Evolutionary conservation across 2,113 vertebrate species (phyloP).

Genomic region (Tricholaema leucomelas): DNA sequence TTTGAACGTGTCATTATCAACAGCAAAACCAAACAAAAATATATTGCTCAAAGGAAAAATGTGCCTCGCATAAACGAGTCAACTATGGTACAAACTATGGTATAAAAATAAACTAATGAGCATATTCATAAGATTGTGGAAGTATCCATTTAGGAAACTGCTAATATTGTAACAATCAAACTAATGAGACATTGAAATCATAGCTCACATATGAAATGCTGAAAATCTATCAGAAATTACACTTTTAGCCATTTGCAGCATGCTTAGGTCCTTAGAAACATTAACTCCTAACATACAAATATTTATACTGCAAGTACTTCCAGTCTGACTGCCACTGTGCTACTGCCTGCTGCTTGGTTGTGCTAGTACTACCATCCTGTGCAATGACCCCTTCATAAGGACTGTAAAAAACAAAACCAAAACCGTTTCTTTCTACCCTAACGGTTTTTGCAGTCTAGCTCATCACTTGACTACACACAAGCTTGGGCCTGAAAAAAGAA

Average conservation of each 20-base stretch:
- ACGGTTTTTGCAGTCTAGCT: neutral
- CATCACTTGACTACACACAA: neutral
- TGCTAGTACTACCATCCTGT: neutral
- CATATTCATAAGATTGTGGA: slow-evolving; percentile 59
- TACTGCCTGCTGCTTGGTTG: neutral
- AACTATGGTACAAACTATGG: slow-evolving; percentile 39
- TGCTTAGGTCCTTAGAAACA: neutral
- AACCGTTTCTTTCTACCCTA: neutral
- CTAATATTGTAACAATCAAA: slow-evolving; percentile 68
- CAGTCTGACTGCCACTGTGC: neutral
- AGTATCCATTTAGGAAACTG: slow-evolving; percentile 56
- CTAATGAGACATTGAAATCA: slow-evolving; percentile 56
- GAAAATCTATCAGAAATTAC: slow-evolving; percentile 34
- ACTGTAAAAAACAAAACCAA: neutral
- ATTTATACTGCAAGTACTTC: neutral
- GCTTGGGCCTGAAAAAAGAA: neutral
- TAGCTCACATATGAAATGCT: slow-evolving; percentile 34
- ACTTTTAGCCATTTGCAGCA: slow-evolving; percentile 11
- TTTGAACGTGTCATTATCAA: slow-evolving; percentile 27
- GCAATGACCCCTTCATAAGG: neutral
- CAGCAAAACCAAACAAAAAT: neutral
- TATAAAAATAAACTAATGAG: slow-evolving; percentile 63
- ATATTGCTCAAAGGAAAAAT: slow-evolving; percentile 15
- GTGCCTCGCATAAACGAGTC: slow-evolving; percentile 53
- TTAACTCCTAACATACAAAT: neutral